Conservation (phyloP, 2,113 vertebrate species). For the Passer domesticus region DNA sequence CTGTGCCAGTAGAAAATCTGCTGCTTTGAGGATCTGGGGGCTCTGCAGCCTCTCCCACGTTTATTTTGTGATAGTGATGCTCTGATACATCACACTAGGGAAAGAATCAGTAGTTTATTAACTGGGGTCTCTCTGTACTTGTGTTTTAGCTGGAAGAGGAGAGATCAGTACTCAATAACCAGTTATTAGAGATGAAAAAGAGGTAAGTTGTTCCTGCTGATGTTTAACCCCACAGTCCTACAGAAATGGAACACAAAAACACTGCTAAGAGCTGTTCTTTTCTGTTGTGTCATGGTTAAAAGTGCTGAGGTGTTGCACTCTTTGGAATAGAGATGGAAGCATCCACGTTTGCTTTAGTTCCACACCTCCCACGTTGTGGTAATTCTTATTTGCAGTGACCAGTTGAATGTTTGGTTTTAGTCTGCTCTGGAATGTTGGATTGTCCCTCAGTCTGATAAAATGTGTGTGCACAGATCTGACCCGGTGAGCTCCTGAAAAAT, state of each 20-base stretch:
- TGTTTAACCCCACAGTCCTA: background rate
- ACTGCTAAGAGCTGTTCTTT: background rate
- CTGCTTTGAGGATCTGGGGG: background rate
- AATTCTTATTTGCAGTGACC: slow-evolving; percentile 6
- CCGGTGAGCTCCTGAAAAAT: background rate
- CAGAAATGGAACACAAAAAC: background rate
- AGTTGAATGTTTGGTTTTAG: background rate
- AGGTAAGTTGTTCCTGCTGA: slow-evolving; percentile 78
- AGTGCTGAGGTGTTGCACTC: background rate
- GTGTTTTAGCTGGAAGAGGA: slow-evolving; percentile 86
- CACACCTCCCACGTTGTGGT: background rate
- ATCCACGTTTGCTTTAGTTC: background rate
- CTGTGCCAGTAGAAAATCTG: background rate
- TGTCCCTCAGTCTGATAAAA: background rate
- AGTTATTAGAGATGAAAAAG: slow-evolving; percentile 91
- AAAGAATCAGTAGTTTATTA: background rate
- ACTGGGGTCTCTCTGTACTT: background rate
- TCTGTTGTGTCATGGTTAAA: background rate
- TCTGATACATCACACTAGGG: background rate
- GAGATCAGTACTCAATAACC: slow-evolving; percentile 87
- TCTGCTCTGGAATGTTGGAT: background rate
- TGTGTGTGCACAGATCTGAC: background rate
- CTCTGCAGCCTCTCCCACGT: background rate
- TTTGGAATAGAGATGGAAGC: background rate
- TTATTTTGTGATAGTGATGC: background rate